Conservation (phyloP, 2,113 vertebrate genomes). For the Tylochromis polylepis region DNA sequence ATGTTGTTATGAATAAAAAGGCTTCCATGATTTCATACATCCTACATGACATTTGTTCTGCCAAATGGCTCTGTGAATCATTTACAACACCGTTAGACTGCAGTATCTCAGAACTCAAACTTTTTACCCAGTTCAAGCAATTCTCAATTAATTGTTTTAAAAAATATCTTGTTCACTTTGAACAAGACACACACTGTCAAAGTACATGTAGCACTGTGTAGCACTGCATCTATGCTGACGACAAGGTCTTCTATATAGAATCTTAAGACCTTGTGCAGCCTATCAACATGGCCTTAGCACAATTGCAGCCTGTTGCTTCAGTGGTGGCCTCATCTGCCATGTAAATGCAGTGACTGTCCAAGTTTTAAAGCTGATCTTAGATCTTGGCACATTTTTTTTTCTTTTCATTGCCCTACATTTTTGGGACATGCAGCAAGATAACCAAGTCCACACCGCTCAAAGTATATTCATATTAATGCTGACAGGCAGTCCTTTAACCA, state of each 20-base stretch:
- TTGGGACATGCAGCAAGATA: not conserved
- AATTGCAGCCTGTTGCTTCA: not conserved
- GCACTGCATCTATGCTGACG: not conserved
- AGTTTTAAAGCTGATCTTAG: not conserved
- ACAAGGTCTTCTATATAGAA: not conserved
- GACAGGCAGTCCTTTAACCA: not conserved
- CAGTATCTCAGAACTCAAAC: not conserved
- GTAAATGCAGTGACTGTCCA: not conserved
- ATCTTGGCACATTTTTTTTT: not conserved
- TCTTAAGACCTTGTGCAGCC: not conserved
- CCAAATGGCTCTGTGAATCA: not conserved
- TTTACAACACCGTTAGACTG: not conserved
- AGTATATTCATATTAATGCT: not conserved
- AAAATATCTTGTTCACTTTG: not conserved
- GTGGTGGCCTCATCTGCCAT: not conserved
- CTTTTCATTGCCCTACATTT: not conserved
- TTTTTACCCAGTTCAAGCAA: not conserved
- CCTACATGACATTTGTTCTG: not conserved
- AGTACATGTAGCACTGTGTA: not conserved
- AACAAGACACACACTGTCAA: not conserved
- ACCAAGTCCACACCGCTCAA: not conserved
- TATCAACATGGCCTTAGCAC: not conserved
- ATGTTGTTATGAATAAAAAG: not conserved
- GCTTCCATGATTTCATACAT: not conserved
- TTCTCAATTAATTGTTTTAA: not conserved